Evolutionary conservation across 2,113 vertebrate species (phyloP).

Genomic region (Callionymus lyra): DNA sequence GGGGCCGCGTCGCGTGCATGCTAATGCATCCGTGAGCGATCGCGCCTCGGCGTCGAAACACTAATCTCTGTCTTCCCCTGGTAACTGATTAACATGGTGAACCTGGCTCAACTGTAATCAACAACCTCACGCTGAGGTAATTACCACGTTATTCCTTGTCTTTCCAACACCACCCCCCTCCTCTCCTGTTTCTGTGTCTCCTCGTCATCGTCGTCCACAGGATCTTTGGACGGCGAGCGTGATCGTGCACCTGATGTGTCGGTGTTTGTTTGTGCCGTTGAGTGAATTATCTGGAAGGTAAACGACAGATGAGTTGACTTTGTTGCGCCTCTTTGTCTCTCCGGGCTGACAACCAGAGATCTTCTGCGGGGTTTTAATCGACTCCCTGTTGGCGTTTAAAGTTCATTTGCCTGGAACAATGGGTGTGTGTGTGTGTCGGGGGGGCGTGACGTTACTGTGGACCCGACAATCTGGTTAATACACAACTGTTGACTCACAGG

Average conservation of each 20-base stretch:
- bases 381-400: slow-evolving; percentile 21
- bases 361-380: slow-evolving; percentile 32
- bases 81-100: slow-evolving; percentile 66
- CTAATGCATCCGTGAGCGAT: slow-evolving; percentile 35
- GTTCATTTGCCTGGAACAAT: slow-evolving; percentile 43
- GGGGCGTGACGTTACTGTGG: slow-evolving; percentile 1
- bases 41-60: slow-evolving; percentile 26
- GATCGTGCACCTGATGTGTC: slow-evolving; percentile 27
- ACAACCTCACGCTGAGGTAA: slow-evolving; percentile 65
- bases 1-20: slow-evolving; percentile 18
- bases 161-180: slow-evolving; percentile 37
- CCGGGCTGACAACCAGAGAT: slow-evolving; percentile 42
- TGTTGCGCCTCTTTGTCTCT: slow-evolving; percentile 34
- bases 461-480: too few species aligned
- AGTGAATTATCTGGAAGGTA: slow-evolving; percentile 36
- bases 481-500: too few species aligned
- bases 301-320: slow-evolving; percentile 24
- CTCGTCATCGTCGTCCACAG: slow-evolving; percentile 17
- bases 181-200: slow-evolving; percentile 28
- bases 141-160: slow-evolving; percentile 58
- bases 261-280: slow-evolving; percentile 34
- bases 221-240: slow-evolving; percentile 12
- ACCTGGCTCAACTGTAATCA: slow-evolving; percentile 66
- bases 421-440: slow-evolving; percentile 9
- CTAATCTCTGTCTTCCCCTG: slow-evolving; percentile 55